Base-by-base conservation (phyloP, 1,140 invertebrate species). In the Diabrotica undecimpunctata region DNA sequence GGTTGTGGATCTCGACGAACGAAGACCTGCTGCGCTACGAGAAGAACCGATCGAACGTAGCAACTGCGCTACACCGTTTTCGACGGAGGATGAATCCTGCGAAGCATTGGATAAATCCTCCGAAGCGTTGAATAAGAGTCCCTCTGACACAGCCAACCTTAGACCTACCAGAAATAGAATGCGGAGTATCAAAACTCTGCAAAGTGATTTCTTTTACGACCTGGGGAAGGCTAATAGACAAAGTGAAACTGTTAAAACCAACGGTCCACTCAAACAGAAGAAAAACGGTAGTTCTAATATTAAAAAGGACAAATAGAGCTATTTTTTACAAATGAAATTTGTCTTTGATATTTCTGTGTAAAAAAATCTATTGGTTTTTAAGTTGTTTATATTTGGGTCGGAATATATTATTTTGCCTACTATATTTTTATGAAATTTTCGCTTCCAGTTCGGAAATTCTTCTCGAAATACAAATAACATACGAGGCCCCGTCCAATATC, bases 121-220 rank as follows among this genome's bases (percentile, higher is more conserved):
- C 35, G 9, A 57, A 55, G 14, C 61, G 5, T 61, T 7, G 11
- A 38, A 53, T 35, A 41, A 57, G 36, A 64, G 14, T 50, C 36
- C 58, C 8, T 8, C 37, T 12, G 14, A 62, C 11, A 14, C 12
- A 11, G 11, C 12, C 39, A 7, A 61, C 56, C 57, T 56, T n/a
- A 77, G 87, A 68, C 86, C 87, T 7, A 81, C 84, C 8, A 80
- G 87, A 39, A 88, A 87, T 73, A 83, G 85, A 54, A 65, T 54
- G 10, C 56, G 58, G 10, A 70, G 66, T 59, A 81, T 86, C 5
- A 88, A 86, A 76, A 82, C 81, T 1, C 82, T 86, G 62, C 84
- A 86, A 72, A 84, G 86, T 68, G 87, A 89, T 78, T 89, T 88
- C 75, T 85, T 88, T 62, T 88, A 89, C 72, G 87, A 88, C 77